Base-by-base conservation (phyloP, 2,888 invertebrate species). In the Epistrophe eligans region DNA sequence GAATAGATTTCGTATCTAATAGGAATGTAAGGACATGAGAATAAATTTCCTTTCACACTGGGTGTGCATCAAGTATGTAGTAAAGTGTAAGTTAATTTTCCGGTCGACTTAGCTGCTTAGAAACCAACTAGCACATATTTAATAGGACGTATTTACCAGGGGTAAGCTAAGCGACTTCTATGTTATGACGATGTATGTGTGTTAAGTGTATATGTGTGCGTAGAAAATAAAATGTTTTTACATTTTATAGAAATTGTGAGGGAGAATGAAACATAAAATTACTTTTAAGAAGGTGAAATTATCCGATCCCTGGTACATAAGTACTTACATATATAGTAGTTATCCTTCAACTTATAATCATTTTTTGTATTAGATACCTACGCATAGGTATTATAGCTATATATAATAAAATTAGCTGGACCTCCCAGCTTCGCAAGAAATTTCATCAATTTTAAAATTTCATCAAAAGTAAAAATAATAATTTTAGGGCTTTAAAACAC, bases 61-160 rank as follows among this genome's bases (percentile, higher is more conserved):
- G 55, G 72, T 48, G 52, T 48, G 71, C 66, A 74, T 83, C 60
- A 74, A 74, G 71, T 77, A 74, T 83, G 71, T 74, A 74, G 71
- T 71, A 62, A 88, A 85, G 89, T 89, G 89, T 90, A 89, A 89
- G 89, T 90, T 89, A 90, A 90, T 90, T 90, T 90, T 90, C 89
- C 89, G 89, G 89, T 89, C 89, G 89, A 90, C 89, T 90, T 89
- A 88, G 85, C 83, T 88, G 88, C 88, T 89, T 89, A 88, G 87
- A 89, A 82, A 80, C 79, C 88, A 88, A 84, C 84, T 84, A 84
- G 77, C 82, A 84, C 84, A 88, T 84, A 82, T 82, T 85, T 79
- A 79, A 85, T 87, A 74, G 66, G 79, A 64, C 55, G 72, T 72
- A 88, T 82, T 76, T 73, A 77, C 32, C 73, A 50, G 66, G 88